Conservation (phyloP, 1,140 invertebrate species). For the Coptotermes formosanus region DNA sequence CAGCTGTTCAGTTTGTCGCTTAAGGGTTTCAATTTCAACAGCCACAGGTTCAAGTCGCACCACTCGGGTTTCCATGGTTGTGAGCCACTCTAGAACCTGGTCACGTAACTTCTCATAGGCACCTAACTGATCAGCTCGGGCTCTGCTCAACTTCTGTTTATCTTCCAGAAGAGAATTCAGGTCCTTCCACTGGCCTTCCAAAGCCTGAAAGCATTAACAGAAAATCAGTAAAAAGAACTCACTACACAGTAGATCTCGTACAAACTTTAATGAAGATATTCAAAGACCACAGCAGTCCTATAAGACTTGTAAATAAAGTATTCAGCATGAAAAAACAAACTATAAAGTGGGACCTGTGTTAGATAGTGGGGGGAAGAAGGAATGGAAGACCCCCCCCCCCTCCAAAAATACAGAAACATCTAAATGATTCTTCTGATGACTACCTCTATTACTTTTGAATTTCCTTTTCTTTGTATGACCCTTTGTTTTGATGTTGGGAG, state of each 20-base stretch:
- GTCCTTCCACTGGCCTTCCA: constrained; percentile 88
- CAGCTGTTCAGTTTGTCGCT: constrained; percentile 80
- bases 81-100: constrained; percentile 84
- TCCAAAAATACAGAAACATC: too few relatives aligned
- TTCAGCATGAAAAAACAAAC: too few relatives aligned
- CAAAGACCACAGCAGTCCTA: neutral
- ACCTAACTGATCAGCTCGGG: constrained; percentile 76
- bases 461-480: too few relatives aligned
- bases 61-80: constrained; percentile 71
- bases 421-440: too few relatives aligned
- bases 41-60: constrained; percentile 76
- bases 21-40: constrained; percentile 80
- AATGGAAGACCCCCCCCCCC: too few relatives aligned
- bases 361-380: too few relatives aligned
- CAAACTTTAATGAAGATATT: neutral
- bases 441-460: too few relatives aligned
- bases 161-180: constrained; percentile 76
- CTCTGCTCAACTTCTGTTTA: constrained; percentile 76
- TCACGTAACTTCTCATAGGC: constrained; percentile 82
- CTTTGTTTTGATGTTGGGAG: too few relatives aligned
- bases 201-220: constrained; percentile 48
- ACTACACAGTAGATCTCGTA: neutral
- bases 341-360: too few relatives aligned
- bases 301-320: too few relatives aligned
- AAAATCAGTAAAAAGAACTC: neutral